These are phyloP conservation scores for Drosophila sechellia DNA, from an alignment of 1,140 invertebrate species.

Conservation along the genomic window DNA sequence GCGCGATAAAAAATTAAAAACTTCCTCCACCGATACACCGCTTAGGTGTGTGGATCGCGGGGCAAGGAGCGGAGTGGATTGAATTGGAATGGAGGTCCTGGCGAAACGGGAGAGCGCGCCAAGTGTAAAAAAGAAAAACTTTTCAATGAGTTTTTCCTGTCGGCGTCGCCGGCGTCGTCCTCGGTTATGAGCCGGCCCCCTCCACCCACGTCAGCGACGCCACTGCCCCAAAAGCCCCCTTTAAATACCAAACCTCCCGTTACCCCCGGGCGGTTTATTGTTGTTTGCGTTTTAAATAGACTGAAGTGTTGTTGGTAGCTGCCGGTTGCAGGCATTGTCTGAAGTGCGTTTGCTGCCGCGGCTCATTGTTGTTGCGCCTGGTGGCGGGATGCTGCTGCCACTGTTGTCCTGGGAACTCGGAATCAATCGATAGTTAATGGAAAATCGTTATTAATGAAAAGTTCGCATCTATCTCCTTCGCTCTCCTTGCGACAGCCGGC, in stretches of 20 bases:
- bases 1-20: conserved; percentile 81
- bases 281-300: conserved; percentile 82
- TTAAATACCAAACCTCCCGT: conserved; percentile 8
- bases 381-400: conserved; percentile 49
- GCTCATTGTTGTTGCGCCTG: conserved; percentile 45
- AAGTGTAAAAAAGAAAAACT: conserved; percentile 82
- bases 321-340: conserved; percentile 76
- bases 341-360: conserved; percentile 76
- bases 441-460: conserved; percentile 85
- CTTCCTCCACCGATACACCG: conserved; percentile 75
- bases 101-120: conserved; percentile 62
- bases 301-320: conserved; percentile 69
- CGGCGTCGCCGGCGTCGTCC: conserved; percentile 42
- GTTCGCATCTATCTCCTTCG: conserved; percentile 43
- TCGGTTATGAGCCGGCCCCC: conserved; percentile 68
- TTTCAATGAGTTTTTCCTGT: conserved; percentile 84
- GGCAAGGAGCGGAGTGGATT: background rate
- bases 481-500: conserved; percentile 29
- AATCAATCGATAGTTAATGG: conserved; percentile 85
- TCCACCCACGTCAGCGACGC: too few species aligned
- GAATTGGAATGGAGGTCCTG: conserved; percentile 3
- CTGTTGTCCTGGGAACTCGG: conserved; percentile 58
- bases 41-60: conserved; percentile 38
- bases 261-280: conserved; percentile 63
- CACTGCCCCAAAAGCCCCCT: background rate